Percentiles rank a stretch among this genome's conserved stretches.
Evolutionary conservation across 2,888 invertebrate genomes (phyloP).

Genomic region (Calameuta pallipes): DNA sequence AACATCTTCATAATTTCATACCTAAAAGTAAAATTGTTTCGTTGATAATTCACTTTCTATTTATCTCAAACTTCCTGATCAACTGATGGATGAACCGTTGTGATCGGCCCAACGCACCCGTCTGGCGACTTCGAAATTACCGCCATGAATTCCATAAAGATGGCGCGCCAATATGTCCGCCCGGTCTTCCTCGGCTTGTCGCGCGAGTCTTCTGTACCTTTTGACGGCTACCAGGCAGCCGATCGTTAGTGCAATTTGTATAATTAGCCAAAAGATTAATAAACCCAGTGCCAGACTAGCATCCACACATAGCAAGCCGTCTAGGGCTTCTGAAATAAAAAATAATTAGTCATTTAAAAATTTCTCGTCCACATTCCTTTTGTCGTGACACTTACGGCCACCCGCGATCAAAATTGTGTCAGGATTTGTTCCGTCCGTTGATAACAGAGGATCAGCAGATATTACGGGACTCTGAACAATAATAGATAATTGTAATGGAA

Average conservation of each 20-base stretch:
- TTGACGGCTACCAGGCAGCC: conserved; percentile 70
- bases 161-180: conserved; percentile 58
- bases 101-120: conserved; percentile 61
- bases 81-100: conserved; percentile 46
- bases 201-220: conserved; percentile 64
- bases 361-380: not conserved
- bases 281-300: conserved; percentile 75
- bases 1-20: not conserved
- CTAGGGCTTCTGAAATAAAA: conserved; percentile 44
- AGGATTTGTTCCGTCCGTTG: conserved; percentile 68
- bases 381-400: conserved; percentile 65
- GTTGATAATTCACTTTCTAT: not conserved
- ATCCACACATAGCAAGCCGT: conserved; percentile 72
- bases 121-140: conserved; percentile 57
- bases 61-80: conserved; percentile 2
- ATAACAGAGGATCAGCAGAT: conserved; percentile 74
- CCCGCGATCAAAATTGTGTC: conserved; percentile 71
- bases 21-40: not conserved
- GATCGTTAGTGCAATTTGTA: conserved; percentile 70
- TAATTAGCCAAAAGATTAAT: conserved; percentile 72
- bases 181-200: conserved; percentile 57
- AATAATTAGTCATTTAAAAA: not conserved
- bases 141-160: conserved; percentile 59
- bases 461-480: conserved; percentile 71
- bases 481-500: conserved; percentile 71